Base-by-base conservation (phyloP, 1,140 invertebrate genomes). In the Parapsyche elsis region DNA sequence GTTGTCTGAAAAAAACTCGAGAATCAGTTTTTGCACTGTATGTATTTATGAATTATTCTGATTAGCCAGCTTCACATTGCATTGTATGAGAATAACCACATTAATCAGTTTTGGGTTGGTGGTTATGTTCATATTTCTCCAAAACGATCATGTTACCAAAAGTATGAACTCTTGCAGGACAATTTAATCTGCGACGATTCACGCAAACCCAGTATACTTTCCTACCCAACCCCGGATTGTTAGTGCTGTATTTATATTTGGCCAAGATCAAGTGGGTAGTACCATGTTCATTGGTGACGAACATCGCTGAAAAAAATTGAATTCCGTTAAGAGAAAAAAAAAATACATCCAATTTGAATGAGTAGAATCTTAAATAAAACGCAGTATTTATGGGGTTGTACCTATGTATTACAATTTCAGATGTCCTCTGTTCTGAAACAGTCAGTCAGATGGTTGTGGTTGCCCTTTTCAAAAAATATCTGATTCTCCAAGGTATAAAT, bases 161-260 rank as follows among this genome's bases (percentile, higher is more conserved):
- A 38, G 71, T 75, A 21, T 19, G n/a, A n/a, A 75, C 46, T 16
- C 4, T 14, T 7, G 78, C 78, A 1, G 14, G 12, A 73, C 78
- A 80, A n/a, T n/a, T 61, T 30, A 16, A 19, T 74, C n/a, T 74
- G 53, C 21, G 24, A 9, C 82, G 75, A 26, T 84, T 83, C 0
- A 83, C 82, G 59, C 85, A 86, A 0, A 30, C 44, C 85, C 85
- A 85, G 19, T 79, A 77, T 0, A n/a, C 84, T 38, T 82, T 83
- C 16, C 49, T 12, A 14, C 10, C 16, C 1, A 14, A 2, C 49
- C 49, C 16, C 16, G 49, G 4, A 53, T 53, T 53, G 4, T 53
- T 38, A 38, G 30, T 38, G 7, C 30, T 53, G 49, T 5, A 53
- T 14, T 14, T 53, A 53, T 12, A 53, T 14, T 14, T 53, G 49